phyloP scores from a whole-genome alignment of 2,888 invertebrate species.

The Agonum fuliginosum region DNA sequence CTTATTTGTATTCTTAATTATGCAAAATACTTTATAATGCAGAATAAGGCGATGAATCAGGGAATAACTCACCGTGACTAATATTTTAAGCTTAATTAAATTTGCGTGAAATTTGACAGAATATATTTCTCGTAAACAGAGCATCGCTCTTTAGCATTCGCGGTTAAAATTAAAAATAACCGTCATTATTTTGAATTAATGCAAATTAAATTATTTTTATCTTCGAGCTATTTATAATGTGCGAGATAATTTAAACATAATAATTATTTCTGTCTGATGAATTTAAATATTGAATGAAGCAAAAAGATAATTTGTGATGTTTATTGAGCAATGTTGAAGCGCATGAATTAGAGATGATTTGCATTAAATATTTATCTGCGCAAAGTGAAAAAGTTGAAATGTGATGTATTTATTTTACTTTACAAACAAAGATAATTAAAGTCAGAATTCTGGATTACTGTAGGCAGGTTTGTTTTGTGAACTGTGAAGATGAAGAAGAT shows the following conservation, averaged over 20 bases:
- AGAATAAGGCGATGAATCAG: neutral
- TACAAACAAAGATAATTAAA: slow-evolving; percentile 4
- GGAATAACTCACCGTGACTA: slow-evolving; percentile 7
- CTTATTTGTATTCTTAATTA: slow-evolving; percentile 14
- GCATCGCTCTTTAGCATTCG: neutral
- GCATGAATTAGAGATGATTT: slow-evolving; percentile 6
- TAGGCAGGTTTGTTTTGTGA: no score
- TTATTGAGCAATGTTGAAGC: neutral
- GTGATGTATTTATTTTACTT: neutral
- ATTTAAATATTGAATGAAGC: neutral
- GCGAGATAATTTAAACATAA: neutral
- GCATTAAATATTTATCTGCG: slow-evolving; percentile 4
- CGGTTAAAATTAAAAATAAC: neutral
- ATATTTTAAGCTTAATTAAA: slow-evolving; percentile 15
- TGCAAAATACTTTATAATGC: slow-evolving; percentile 6
- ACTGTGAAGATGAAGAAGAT: no score
- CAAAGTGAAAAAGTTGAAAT: no score
- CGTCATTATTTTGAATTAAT: slow-evolving; percentile 7
- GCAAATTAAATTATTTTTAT: slow-evolving; percentile 11
- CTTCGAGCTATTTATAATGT: neutral
- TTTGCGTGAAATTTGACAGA: slow-evolving; percentile 15
- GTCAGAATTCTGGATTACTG: neutral
- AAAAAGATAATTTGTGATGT: neutral
- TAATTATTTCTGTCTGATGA: neutral
- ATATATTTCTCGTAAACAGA: neutral